phyloP scores from a whole-genome alignment of 2,113 vertebrate genomes.

The Spea bombifrons region DNA sequence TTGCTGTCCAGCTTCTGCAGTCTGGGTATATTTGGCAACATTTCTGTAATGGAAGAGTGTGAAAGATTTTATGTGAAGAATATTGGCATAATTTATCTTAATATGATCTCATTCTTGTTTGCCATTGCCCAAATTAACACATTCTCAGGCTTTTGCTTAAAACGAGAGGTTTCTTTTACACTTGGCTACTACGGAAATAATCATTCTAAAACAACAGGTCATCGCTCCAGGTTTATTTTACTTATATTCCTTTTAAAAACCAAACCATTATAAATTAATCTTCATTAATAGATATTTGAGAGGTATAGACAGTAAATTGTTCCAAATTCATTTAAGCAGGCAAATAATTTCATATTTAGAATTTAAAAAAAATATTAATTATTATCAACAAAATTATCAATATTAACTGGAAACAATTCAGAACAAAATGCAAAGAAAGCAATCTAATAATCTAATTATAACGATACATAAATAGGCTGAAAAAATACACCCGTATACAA shows the following conservation, averaged over 20 bases:
- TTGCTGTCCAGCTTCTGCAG: conserved; percentile 31
- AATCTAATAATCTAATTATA: too few relatives aligned
- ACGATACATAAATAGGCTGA: too few relatives aligned
- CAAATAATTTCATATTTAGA: too few relatives aligned
- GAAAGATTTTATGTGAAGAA: conserved; percentile 42
- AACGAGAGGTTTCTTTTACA: conserved; percentile 28
- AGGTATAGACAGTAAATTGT: too few relatives aligned
- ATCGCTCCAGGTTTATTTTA: not conserved
- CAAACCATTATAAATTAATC: too few relatives aligned
- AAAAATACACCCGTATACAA: too few relatives aligned
- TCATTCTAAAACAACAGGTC: conserved; percentile 16
- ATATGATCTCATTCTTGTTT: conserved; percentile 46
- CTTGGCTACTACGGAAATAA: conserved; percentile 20
- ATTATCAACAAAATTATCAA: too few relatives aligned
- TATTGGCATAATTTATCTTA: conserved; percentile 41
- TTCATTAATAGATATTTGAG: too few relatives aligned
- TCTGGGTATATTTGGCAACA: conserved; percentile 41
- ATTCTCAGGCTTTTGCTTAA: conserved; percentile 40
- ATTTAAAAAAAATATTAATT: too few relatives aligned
- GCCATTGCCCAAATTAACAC: conserved; percentile 46
- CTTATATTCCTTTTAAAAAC: not conserved
- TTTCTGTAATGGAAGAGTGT: conserved; percentile 42
- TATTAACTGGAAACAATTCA: too few relatives aligned
- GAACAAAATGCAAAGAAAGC: too few relatives aligned
- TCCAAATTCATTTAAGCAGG: too few relatives aligned